Conservation (phyloP, 2,797 vertebrate genomes). For the Cuculus canorus region DNA sequence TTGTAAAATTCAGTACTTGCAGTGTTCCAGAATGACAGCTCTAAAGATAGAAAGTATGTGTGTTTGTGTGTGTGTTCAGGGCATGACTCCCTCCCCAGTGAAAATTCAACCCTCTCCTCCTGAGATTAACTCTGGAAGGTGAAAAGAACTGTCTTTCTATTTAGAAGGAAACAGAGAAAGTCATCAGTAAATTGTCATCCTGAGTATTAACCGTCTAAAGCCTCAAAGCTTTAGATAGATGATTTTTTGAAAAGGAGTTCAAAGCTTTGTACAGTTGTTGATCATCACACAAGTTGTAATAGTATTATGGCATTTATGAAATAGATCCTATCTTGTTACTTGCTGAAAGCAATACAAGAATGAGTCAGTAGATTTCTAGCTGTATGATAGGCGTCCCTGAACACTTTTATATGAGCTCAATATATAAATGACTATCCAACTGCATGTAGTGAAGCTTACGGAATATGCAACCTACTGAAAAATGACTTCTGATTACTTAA, state of each 20-base stretch:
- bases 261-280: not conserved
- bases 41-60: not conserved
- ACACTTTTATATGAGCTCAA: not conserved
- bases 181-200: not conserved
- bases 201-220: not conserved
- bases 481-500: not conserved
- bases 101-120: not conserved
- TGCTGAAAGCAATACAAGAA: not conserved
- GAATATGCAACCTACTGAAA: not conserved
- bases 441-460: not conserved
- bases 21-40: not conserved
- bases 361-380: not conserved
- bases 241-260: not conserved
- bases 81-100: not conserved
- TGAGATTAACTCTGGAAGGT: not conserved
- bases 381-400: not conserved
- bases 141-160: not conserved
- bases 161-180: not conserved
- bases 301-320: not conserved
- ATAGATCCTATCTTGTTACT: not conserved
- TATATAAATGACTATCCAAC: not conserved
- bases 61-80: not conserved
- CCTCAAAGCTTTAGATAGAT: not conserved
- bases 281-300: not conserved
- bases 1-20: slow-evolving; percentile 1